These are phyloP conservation scores for Shargacucullia verbasci DNA, from an alignment of 2,888 invertebrate genomes.

Conservation along the genomic window DNA sequence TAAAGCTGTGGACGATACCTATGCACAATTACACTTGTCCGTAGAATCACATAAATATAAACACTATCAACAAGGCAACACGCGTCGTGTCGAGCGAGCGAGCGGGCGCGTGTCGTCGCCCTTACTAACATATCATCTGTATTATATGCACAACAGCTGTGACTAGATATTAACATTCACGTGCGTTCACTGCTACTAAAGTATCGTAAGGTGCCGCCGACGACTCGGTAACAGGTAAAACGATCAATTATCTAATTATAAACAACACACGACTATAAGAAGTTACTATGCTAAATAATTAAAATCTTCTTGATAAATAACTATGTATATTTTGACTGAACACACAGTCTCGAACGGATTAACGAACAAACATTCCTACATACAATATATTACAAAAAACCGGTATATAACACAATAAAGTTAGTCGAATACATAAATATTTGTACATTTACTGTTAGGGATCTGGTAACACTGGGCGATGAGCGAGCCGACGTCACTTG, in stretches of 20 bases:
- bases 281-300: slow-evolving; percentile 61
- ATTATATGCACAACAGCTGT: slow-evolving; percentile 78
- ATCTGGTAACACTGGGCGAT: slow-evolving; percentile 24
- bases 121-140: slow-evolving; percentile 41
- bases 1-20: slow-evolving; percentile 70
- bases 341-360: slow-evolving; percentile 47
- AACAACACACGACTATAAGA: slow-evolving; percentile 65
- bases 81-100: slow-evolving; percentile 20
- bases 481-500: slow-evolving; percentile 3
- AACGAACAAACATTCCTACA: slow-evolving; percentile 60
- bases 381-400: slow-evolving; percentile 57
- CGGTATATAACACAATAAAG: slow-evolving; percentile 60
- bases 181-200: slow-evolving; percentile 62
- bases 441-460: slow-evolving; percentile 65
- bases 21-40: slow-evolving; percentile 50
- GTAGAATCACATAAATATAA: slow-evolving; percentile 49
- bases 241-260: slow-evolving; percentile 57
- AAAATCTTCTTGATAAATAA: slow-evolving; percentile 57
- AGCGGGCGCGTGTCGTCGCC: slow-evolving; percentile 6
- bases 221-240: slow-evolving; percentile 59
- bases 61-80: slow-evolving; percentile 58
- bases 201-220: slow-evolving; percentile 58
- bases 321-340: slow-evolving; percentile 44
- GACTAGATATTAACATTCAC: slow-evolving; percentile 80
- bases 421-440: slow-evolving; percentile 59